Percentiles rank a stretch among this genome's conserved stretches.
Evolutionary conservation across 2,797 vertebrate species (phyloP).

Genomic region (Pristis pectinata): DNA sequence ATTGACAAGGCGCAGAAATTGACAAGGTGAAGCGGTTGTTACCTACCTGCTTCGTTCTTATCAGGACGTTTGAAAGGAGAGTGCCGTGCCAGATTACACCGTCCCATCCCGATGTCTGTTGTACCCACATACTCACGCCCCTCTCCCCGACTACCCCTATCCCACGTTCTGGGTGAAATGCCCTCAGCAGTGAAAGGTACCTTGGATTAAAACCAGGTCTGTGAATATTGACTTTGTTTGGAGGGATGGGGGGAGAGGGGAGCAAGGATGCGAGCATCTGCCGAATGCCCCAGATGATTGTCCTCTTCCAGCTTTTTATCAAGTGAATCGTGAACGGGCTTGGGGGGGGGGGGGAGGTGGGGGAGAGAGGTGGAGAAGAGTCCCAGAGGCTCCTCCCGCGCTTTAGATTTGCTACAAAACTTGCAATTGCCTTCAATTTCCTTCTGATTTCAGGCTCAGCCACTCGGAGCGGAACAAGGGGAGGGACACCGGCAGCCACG

Average conservation of each 20-base stretch:
- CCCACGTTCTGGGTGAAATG: background rate
- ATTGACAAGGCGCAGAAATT: too few relatives aligned
- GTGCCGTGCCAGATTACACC: background rate
- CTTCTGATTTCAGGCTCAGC: background rate
- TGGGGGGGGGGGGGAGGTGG: background rate
- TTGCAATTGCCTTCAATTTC: constrained; percentile 1
- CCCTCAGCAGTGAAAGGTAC: background rate
- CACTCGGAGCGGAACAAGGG: background rate
- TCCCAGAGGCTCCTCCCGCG: background rate
- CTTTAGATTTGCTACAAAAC: background rate
- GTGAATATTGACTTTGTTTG: background rate
- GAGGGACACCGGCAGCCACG: background rate
- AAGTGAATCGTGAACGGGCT: background rate
- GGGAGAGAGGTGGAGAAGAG: background rate
- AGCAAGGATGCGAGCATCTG: too few relatives aligned
- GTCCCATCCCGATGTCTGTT: too few relatives aligned
- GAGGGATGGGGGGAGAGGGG: too few relatives aligned
- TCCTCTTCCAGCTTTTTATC: background rate
- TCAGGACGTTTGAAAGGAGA: background rate
- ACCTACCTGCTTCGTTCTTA: background rate
- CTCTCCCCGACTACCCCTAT: too few relatives aligned
- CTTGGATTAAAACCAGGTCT: background rate
- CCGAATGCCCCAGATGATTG: too few relatives aligned
- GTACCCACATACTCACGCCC: background rate
- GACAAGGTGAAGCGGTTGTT: background rate